Percentiles rank a stretch among this genome's conserved stretches.
Conservation (phyloP, 2,797 vertebrate species). For the Monodelphis domestica region DNA sequence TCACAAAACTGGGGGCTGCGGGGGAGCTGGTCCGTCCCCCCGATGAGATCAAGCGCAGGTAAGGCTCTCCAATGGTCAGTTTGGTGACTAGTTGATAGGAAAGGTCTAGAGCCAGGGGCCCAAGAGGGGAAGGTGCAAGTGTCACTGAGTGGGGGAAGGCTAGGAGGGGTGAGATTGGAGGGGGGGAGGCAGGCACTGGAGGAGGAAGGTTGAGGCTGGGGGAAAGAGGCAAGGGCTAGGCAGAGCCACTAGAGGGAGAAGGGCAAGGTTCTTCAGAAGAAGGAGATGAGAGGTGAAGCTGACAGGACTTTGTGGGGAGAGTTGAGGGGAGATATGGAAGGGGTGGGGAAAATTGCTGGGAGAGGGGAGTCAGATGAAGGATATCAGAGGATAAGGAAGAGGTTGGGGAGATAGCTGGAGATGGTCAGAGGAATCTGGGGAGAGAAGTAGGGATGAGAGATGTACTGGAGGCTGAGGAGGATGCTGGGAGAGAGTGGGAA, state of each 20-base stretch:
- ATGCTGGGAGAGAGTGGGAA: background rate
- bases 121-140: background rate
- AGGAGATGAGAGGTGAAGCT: background rate
- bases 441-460: background rate
- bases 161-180: background rate
- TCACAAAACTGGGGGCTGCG: slow-evolving; percentile 96
- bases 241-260: background rate
- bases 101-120: background rate
- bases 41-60: slow-evolving; percentile 98
- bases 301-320: background rate
- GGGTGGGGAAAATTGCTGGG: background rate
- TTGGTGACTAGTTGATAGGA: too few species aligned
- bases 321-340: background rate
- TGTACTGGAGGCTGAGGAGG: background rate
- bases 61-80: background rate
- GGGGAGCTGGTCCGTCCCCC: slow-evolving; percentile 94
- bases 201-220: background rate
- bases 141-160: background rate
- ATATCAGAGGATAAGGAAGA: background rate
- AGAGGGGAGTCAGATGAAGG: background rate
- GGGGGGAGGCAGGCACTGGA: background rate
- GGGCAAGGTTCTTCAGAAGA: background rate
- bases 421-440: background rate
- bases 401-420: background rate
- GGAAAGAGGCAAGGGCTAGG: background rate